Base-by-base conservation (phyloP, 2,113 vertebrate species). In the Melanostigma gelatinosum region DNA sequence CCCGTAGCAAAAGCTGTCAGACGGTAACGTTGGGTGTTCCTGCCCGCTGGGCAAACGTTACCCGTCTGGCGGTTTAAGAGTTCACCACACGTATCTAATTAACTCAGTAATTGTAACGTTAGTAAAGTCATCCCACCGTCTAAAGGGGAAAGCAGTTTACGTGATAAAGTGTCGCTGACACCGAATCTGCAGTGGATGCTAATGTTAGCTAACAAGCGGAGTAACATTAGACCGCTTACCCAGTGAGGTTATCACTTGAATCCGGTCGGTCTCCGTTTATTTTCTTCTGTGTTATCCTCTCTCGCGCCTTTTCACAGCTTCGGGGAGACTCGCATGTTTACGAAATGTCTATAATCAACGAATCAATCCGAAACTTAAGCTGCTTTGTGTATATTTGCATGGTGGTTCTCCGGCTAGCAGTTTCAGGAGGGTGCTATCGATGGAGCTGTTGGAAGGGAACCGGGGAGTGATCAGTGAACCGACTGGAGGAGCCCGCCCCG, bases 131-230 rank as follows among this genome's bases (percentile, higher is more conserved):
- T 91, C 88, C 74, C 85, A 93, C 91, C 90, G 87, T 91, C 92
- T 15, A 29, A 29, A 58, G 24, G 2, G 55, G 95, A 93, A 95
- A 92, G 90, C 92, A 94, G 90, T 94, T 93, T 93, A 93, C 89
- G 91, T 94, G 87, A 20, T 7, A 27, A 5, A 22, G 4, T 12
- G 64, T 75, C 34, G 48, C 29, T 22, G 5, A 69, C 46, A 22
- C 22, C 6, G 58, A 77, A 3, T 66, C 34, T 22, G 32, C 36
- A 38, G 13, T 20, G 61, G 93, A 77, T 82, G 90, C 86, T 86
- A 68, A 75, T 57, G 82, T 34, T 87, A 87, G 72, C 87, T 27
- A 68, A 46, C 50, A 15, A 58, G 55, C 55, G 11, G 55, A 58
- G 24, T 10, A 36, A 18, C 60, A 32, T 36, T 38, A 46, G 61